phyloP scores from a whole-genome alignment of 2,888 invertebrate genomes.

The Amblyteles armatorius region DNA sequence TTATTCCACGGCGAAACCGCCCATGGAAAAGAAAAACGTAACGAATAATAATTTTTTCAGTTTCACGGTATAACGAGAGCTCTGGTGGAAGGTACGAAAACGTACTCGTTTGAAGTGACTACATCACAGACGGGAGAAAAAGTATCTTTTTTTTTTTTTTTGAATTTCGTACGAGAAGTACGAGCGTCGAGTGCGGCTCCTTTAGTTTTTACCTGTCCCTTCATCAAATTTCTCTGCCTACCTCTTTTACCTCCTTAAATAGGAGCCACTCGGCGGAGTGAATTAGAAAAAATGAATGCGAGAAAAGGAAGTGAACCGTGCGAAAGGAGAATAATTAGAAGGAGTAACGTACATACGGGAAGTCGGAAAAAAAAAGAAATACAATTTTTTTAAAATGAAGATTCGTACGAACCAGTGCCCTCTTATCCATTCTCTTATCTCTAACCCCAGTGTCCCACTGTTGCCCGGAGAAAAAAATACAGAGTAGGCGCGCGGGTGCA shows the following conservation, averaged over 20 bases:
- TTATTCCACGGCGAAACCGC: constrained; percentile 3
- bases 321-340: constrained; percentile 46
- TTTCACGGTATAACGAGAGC: background rate
- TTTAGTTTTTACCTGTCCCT: constrained; percentile 42
- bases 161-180: background rate
- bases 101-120: constrained; percentile 3
- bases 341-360: background rate
- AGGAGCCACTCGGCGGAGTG: constrained; percentile 53
- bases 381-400: background rate
- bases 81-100: constrained; percentile 1
- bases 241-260: constrained; percentile 40
- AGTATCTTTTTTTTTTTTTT: background rate
- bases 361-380: constrained; percentile 9
- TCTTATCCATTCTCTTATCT: constrained; percentile 14
- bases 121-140: background rate
- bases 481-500: constrained; percentile 1
- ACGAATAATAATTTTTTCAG: constrained; percentile 11
- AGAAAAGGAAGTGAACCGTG: background rate
- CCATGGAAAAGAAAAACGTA: background rate
- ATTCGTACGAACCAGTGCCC: background rate
- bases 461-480: constrained; percentile 3
- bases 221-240: constrained; percentile 38
- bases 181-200: constrained; percentile 46
- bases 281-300: constrained; percentile 53
- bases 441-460: constrained; percentile 1